Base-by-base conservation (phyloP, 1,140 invertebrate genomes). In the Plutomurus gul region DNA sequence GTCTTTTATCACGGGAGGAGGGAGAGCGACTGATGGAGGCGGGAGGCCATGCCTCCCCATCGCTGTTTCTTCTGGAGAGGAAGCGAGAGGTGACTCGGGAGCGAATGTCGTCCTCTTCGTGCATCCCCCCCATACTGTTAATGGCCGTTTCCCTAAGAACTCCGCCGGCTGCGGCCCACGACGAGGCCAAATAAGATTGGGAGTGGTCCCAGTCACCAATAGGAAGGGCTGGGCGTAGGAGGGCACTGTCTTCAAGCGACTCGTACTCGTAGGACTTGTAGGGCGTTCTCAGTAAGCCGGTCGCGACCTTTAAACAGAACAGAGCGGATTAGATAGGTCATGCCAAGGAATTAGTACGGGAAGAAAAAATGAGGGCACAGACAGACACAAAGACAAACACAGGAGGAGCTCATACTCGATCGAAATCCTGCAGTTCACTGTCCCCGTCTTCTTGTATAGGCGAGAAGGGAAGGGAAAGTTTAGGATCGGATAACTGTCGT, bases 381-480 rank as follows among this genome's bases (percentile, higher is more conserved):
- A 83, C 81, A 84, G 78, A 84, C 81, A 83, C 79, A 83, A 77
- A 84, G 60, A 82, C 78, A 83, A 80, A 83, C 78, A 83, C 78
- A 82, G 65, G 79, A 82, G 82, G 82, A 84, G 82, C 43, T 80
- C 81, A 80, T 82, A 80, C 81, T 82, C 78, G 78, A 78, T 77
- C 78, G 73, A 77, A 83, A 83, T 83, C 82, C 80, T 83, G 82
- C 27, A 83, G 80, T 72, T 89, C 88, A 81, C 88, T 86, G 79
- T 88, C 87, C 82, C 87, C 87, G 81, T 88, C 88, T 77, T 90
- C 89, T 84, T 89, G 88, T 40, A 90, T 88, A 30, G 89, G 89
- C 20, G 89, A 89, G 84, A 90, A 89, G 75, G 86, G 86, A 56
- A 87, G 84, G 84, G 86, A 85, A 25, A 88, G 85, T 84, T 87